Conservation (phyloP, 2,888 invertebrate species). For the Epinotia demarniana region DNA sequence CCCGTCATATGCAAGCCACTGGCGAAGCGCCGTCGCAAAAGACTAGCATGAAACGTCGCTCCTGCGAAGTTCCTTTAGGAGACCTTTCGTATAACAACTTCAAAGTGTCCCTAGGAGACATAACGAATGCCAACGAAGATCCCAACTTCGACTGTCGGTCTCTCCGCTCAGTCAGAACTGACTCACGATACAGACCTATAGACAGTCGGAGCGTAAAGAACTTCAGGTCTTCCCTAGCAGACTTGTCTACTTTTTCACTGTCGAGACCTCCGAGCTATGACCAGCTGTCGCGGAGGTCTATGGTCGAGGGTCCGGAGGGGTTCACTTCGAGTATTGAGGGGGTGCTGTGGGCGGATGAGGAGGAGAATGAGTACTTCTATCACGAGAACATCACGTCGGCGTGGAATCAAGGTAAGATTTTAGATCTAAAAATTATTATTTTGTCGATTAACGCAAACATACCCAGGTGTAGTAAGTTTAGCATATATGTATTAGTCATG, state of each 20-base stretch:
- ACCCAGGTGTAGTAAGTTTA: too few species aligned
- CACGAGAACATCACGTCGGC: slow-evolving; percentile 80
- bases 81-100: slow-evolving; percentile 79
- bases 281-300: slow-evolving; percentile 76
- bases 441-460: too few species aligned
- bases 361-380: slow-evolving; percentile 81
- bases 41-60: slow-evolving; percentile 78
- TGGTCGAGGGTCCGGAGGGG: slow-evolving; percentile 73
- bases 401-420: slow-evolving; percentile 78
- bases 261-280: slow-evolving; percentile 79
- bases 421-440: neutral
- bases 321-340: slow-evolving; percentile 83
- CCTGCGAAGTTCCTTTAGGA: slow-evolving; percentile 79
- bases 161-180: slow-evolving; percentile 71
- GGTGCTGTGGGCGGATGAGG: slow-evolving; percentile 82
- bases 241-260: slow-evolving; percentile 66
- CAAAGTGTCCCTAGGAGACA: slow-evolving; percentile 77
- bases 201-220: slow-evolving; percentile 79
- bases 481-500: too few species aligned
- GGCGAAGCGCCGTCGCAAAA: slow-evolving; percentile 79
- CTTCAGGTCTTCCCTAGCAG: slow-evolving; percentile 75
- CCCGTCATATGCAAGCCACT: slow-evolving; percentile 80
- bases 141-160: slow-evolving; percentile 74
- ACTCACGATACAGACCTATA: slow-evolving; percentile 74
- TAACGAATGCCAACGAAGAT: slow-evolving; percentile 63